Evolutionary conservation across 2,888 invertebrate species (phyloP).

Genomic region (Sminthurinus aureus): DNA sequence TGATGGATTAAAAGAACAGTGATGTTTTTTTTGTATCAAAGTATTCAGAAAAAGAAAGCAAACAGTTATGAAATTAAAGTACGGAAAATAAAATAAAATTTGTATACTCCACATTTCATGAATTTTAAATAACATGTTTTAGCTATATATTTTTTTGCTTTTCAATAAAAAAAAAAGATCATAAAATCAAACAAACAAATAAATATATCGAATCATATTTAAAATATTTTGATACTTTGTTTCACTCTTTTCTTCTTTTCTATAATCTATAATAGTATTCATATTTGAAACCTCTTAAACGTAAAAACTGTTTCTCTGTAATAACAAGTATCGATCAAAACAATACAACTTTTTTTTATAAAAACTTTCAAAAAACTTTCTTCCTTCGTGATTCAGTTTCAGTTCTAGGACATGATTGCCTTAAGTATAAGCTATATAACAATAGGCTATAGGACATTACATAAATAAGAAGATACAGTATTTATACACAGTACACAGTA

Average conservation of each 20-base stretch:
- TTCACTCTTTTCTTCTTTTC: not conserved
- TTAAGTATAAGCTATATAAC: not conserved
- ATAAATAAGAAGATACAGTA: too few relatives aligned
- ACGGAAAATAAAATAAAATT: too few relatives aligned
- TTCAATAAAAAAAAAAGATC: slow-evolving; percentile 11
- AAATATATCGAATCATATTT: slow-evolving; percentile 6
- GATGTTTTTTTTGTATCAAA: too few relatives aligned
- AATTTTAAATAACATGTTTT: too few relatives aligned
- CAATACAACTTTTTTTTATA: not conserved
- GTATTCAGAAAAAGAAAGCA: too few relatives aligned
- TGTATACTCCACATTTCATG: too few relatives aligned
- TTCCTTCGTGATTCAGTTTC: not conserved
- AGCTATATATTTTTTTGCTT: not conserved
- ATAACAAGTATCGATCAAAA: not conserved
- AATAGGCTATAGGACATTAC: too few relatives aligned
- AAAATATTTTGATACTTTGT: not conserved
- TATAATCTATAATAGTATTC: too few relatives aligned
- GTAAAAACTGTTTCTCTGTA: not conserved
- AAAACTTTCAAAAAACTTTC: not conserved
- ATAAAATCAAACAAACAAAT: slow-evolving; percentile 6
- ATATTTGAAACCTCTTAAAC: not conserved
- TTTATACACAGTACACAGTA: not conserved
- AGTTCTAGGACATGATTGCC: not conserved
- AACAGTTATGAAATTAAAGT: too few relatives aligned
- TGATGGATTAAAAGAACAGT: too few relatives aligned